Evolutionary conservation across 2,797 vertebrate genomes (phyloP), one percentile per base, ranked within the genome.

Genomic region (Poeciliopsis turneri): DNA sequence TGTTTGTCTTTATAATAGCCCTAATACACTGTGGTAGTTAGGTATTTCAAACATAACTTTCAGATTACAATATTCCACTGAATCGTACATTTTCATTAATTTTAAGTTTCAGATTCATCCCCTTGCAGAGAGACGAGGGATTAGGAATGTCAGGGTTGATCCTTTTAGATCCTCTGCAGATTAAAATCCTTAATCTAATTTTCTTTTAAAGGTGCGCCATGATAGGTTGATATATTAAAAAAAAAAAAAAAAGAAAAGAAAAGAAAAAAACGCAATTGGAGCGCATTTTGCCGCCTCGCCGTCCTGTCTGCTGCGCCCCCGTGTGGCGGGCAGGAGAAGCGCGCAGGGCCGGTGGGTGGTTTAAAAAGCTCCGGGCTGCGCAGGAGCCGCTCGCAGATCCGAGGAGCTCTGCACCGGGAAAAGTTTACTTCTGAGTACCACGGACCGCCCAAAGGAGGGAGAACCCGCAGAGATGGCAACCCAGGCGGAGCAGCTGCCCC

Each of bases 401-500:
- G 79, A 87, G 85, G 78, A 90, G 82, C 82, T 86, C 72, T 18
- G 74, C 89, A 41, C 57, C 64, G 78, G 86, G 85, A 92, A 91
- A 94, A 94, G 89, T 94, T 93, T 85, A 41, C 68, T 70, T 77
- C 45, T 20, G 79, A 89, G 88, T 89, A 87, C 59, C 76, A 72
- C 75, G 2, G 53, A 43, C 78, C 66, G 79, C 57, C 23, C 5
- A 70, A 70, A 80, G 78, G 76, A 89, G 69, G 82, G 74, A 87
- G 68, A 84, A 86, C 10, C 72, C n/a, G 79, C 79, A 82, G 82
- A 88, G 75, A 97, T 97, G 97, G 97, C 97, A 84, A 93, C 95
- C 90, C 95, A 96, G 84, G 78, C 90, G 28, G 95, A 97, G 90
- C 93, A 96, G 81, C 94, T 96, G 30, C 96, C 96, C 61, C 96